phyloP scores from a whole-genome alignment of 1,140 invertebrate genomes.

The Neelides sp. region DNA sequence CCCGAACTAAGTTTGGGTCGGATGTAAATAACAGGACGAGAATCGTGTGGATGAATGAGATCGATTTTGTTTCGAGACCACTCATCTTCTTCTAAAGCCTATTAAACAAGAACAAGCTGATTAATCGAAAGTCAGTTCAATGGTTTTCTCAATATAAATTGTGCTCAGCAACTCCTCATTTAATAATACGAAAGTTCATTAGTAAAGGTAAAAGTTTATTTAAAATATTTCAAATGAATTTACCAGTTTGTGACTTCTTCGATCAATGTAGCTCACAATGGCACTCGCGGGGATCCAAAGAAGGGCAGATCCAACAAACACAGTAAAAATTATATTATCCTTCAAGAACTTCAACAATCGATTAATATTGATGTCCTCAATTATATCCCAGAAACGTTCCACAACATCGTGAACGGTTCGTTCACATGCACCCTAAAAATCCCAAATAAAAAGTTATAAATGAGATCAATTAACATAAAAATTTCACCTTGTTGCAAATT shows the following conservation, averaged over 20 bases:
- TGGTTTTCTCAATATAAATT: no score
- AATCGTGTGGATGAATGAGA: conserved; percentile 39
- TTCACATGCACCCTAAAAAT: conserved; percentile 69
- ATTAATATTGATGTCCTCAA: conserved; percentile 90
- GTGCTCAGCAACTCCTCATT: no score
- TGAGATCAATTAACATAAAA: conserved; percentile 3
- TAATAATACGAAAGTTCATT: no score
- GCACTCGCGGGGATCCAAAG: conserved; percentile 83
- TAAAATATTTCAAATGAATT: neutral
- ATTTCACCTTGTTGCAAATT: conserved; percentile 74
- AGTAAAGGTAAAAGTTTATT: neutral
- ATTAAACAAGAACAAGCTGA: no score
- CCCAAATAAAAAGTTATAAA: neutral
- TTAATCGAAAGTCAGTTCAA: no score
- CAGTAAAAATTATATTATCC: conserved; percentile 80
- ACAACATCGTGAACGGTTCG: conserved; percentile 90
- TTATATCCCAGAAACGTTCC: conserved; percentile 90
- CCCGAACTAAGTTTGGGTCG: conserved; percentile 23
- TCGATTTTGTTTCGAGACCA: conserved; percentile 40
- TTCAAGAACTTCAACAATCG: conserved; percentile 72
- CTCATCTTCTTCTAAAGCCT: conserved; percentile 44
- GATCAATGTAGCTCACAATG: conserved; percentile 62
- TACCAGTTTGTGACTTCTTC: conserved; percentile 40
- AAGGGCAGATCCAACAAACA: conserved; percentile 73
- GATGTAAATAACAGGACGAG: conserved; percentile 27